Conservation (phyloP, 2,888 invertebrate genomes). For the Odontomyia ornata region DNA sequence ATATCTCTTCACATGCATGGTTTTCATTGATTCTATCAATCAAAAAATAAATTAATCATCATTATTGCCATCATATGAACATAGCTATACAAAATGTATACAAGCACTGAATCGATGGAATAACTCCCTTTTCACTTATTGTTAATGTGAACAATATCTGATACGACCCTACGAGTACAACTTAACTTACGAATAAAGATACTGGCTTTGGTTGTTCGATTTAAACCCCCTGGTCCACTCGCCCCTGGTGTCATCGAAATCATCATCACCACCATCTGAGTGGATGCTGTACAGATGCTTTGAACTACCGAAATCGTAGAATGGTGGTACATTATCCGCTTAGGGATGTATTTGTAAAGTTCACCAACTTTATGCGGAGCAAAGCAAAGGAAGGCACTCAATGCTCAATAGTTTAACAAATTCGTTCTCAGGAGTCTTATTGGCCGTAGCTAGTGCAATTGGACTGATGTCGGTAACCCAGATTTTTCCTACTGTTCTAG, state of each 20-base stretch:
- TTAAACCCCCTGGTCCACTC: not conserved
- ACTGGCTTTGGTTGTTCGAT: constrained; percentile 12
- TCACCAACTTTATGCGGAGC: not conserved
- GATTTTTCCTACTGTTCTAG: constrained; percentile 22
- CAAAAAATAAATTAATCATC: no score
- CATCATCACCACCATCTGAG: no score
- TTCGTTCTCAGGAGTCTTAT: constrained; percentile 1
- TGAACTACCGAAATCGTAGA: not conserved
- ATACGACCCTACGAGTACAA: no score
- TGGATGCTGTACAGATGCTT: constrained; percentile 11
- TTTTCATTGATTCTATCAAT: no score
- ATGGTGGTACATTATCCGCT: constrained; percentile 38
- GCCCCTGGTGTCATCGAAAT: not conserved
- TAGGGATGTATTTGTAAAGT: constrained; percentile 27
- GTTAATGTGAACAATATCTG: no score
- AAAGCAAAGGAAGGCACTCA: no score
- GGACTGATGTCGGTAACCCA: constrained; percentile 27
- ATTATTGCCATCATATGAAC: no score
- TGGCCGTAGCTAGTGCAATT: not conserved
- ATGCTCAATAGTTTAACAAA: not conserved
- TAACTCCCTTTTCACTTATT: no score
- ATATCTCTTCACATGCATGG: no score
- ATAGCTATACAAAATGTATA: no score
- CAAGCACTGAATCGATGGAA: no score
- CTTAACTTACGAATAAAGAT: not conserved